A percentile compares a stretch with the other conserved stretches of the same genome.
Conservation (phyloP, 2,113 vertebrate species). For the Sylvilagus bachmani region DNA sequence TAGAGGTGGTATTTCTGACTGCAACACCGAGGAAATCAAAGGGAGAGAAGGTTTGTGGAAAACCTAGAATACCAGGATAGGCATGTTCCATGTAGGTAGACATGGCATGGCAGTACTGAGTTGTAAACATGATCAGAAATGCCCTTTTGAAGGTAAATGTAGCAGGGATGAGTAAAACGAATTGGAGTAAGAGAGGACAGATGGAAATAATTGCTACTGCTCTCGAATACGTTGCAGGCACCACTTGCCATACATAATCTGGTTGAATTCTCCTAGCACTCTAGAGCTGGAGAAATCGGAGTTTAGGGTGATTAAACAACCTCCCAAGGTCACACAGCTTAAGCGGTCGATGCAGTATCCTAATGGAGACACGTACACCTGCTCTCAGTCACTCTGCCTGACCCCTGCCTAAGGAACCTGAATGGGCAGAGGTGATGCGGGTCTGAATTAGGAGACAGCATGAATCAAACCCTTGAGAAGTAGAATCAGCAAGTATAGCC, state of each 20-base stretch:
- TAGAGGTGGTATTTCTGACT: neutral
- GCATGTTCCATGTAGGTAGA: neutral
- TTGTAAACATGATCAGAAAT: neutral
- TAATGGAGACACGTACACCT: neutral
- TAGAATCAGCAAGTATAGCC: neutral
- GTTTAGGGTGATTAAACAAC: neutral
- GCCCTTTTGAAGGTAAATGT: neutral
- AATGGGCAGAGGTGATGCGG: too few relatives aligned
- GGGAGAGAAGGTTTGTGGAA: neutral
- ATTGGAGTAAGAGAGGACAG: neutral
- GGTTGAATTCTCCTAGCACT: neutral
- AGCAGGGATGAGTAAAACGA: neutral
- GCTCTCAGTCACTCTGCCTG: neutral
- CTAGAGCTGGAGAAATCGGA: neutral
- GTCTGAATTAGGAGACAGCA: neutral
- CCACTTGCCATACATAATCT: neutral
- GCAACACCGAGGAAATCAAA: neutral
- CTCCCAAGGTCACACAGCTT: neutral
- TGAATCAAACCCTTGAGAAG: neutral
- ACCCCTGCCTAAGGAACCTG: neutral
- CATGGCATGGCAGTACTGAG: neutral
- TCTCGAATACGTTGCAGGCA: neutral
- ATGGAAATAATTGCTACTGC: neutral
- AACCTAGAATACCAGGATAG: neutral
- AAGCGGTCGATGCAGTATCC: neutral